Conservation (phyloP, 1,140 invertebrate species). For the Lysiphlebus fabarum region DNA sequence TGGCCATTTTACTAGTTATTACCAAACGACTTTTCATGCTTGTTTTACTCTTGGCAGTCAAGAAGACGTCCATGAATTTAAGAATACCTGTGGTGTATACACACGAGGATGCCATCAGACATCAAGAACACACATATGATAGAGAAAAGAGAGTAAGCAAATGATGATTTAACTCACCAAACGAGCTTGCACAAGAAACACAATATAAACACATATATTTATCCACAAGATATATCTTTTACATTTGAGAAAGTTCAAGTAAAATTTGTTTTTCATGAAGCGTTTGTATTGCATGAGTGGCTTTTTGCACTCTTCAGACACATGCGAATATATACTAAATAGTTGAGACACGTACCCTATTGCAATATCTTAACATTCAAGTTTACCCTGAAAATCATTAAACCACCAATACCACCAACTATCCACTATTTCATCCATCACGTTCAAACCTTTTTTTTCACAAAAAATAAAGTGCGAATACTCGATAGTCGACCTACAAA, state of each 20-base stretch:
- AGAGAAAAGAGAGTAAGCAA: constrained; percentile 6
- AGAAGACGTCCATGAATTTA: background rate
- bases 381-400: constrained; percentile 7
- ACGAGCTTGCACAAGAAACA: constrained; percentile 27
- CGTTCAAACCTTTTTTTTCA: background rate
- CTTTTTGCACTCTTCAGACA: constrained; percentile 19
- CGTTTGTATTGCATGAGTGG: constrained; percentile 34
- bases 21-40: too few species aligned
- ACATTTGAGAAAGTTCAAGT: constrained; percentile 29
- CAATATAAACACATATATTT: too few species aligned
- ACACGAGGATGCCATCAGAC: too few species aligned
- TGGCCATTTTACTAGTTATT: too few species aligned
- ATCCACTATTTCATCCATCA: constrained; percentile 12
- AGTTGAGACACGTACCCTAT: constrained; percentile 21
- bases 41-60: background rate
- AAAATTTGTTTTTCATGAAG: constrained; percentile 33
- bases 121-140: too few species aligned
- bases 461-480: constrained; percentile 4
- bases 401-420: constrained; percentile 8
- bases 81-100: too few species aligned
- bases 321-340: constrained; percentile 2
- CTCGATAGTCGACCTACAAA: constrained; percentile 29
- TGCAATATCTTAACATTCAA: constrained; percentile 14
- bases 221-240: constrained; percentile 11
- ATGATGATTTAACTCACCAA: constrained; percentile 8